Base-by-base conservation (phyloP, 2,113 vertebrate genomes). In the Mesocricetus auratus region DNA sequence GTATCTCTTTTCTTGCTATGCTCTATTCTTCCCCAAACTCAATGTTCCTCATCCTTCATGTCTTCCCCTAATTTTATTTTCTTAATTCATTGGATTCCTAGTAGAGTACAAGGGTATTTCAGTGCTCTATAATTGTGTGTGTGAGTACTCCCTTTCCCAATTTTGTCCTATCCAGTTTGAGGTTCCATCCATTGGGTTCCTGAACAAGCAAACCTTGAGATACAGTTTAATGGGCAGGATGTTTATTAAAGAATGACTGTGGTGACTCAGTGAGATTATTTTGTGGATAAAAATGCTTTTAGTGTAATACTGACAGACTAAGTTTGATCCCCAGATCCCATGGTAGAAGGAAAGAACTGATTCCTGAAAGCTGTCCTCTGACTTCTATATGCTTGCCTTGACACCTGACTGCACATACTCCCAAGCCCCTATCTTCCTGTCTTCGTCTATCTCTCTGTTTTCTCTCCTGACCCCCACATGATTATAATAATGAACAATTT, bases 31-130 rank as follows among this genome's bases (percentile, higher is more conserved):
- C 47, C 47, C 47, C 47, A 4, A 47, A 47, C 47, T 47, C 47
- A 47, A 47, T 47, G 8, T 47, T 47, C 47, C 47, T 47, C 5
- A 8, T 47, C 47, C 47, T 47, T 47, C 47, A 47, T 47, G 47
- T 47, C 47, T 47, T 47, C 47, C 47, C 47, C 47, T 47, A 4
- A 47, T 12, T 53, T 53, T 53, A 7, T 53, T 53, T 53, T 56
- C 15, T 92, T 39, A 95, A 79, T 88, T 71, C 83, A 90, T 33
- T 90, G 29, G 7, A 64, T 81, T 85, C 75, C 24, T 87, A 88
- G 53, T 56, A 7, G 24, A 62, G 5, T 53, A 87, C 16, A 90
- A 74, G 69, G 1, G 12, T 93, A 93, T 66, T 89, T 94, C 77
- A 92, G 66, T 91, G 24, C 81, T 89, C 86, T 92, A 68, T 47